Percentiles rank a stretch among this genome's conserved stretches.
Conservation (phyloP, 2,797 vertebrate genomes). For the Ctenosaura bakeri region DNA sequence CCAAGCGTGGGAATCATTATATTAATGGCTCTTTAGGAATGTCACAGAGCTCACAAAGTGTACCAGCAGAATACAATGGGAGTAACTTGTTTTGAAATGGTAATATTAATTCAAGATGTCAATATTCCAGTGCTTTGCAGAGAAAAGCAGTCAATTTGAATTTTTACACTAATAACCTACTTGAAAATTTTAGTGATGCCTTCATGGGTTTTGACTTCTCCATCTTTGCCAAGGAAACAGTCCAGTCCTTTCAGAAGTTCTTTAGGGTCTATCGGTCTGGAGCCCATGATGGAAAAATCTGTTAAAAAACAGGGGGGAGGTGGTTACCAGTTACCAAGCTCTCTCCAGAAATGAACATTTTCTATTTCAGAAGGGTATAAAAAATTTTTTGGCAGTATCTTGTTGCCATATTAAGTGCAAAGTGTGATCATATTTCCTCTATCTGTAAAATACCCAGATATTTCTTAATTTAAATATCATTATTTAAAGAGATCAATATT, state of each 20-base stretch:
- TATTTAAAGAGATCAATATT: too few species aligned
- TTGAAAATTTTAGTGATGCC: constrained; percentile 94
- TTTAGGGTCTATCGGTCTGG: constrained; percentile 92
- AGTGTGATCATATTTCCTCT: constrained; percentile 26
- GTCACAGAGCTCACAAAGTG: background rate
- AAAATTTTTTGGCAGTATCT: background rate
- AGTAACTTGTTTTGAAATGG: background rate
- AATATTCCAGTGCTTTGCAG: background rate
- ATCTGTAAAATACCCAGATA: background rate
- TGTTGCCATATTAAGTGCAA: background rate
- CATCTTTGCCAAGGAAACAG: constrained; percentile 91
- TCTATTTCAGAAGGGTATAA: background rate
- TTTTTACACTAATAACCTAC: constrained; percentile 74
- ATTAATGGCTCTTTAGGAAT: background rate
- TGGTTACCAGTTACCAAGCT: background rate
- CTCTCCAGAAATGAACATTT: background rate
- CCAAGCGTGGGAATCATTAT: background rate
- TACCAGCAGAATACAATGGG: background rate
- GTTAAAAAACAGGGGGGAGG: rapidly evolving
- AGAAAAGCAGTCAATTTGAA: background rate
- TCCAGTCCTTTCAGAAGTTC: constrained; percentile 96
- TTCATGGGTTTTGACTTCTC: constrained; percentile 92
- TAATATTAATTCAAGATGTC: background rate
- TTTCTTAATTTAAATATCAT: too few species aligned
- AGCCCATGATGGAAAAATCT: constrained; percentile 86